Evolutionary conservation across 2,113 vertebrate species (phyloP).

Genomic region (Prinia subflava): DNA sequence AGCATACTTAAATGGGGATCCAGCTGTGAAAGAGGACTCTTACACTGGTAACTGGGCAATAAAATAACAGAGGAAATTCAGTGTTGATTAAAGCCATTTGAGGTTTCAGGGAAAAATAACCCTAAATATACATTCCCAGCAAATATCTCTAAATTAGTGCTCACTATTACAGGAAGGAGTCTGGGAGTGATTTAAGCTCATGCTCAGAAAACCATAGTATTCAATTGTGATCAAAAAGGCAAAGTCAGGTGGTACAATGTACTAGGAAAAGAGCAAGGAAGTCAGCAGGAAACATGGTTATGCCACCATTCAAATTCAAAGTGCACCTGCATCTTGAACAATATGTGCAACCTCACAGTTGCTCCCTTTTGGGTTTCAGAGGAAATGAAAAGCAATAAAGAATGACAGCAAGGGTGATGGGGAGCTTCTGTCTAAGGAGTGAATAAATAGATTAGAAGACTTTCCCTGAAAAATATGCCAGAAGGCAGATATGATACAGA

Average conservation of each 20-base stretch:
- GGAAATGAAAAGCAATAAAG: slow-evolving; percentile 16
- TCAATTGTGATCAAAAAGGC: not conserved
- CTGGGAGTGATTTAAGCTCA: not conserved
- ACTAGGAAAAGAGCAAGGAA: slow-evolving; percentile 15
- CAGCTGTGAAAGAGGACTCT: not conserved
- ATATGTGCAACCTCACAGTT: not conserved
- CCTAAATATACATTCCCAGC: not conserved
- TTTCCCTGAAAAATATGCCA: not conserved
- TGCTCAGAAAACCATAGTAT: not conserved
- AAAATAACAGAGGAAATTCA: slow-evolving; percentile 2
- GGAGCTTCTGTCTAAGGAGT: not conserved
- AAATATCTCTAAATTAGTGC: not conserved
- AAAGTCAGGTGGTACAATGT: not conserved
- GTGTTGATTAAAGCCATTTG: not conserved
- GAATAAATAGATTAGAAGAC: not conserved
- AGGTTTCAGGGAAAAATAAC: not conserved
- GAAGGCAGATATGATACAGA: not conserved
- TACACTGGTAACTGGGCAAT: not conserved
- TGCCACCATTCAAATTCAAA: not conserved
- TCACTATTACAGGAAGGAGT: slow-evolving; percentile 4
- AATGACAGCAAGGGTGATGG: not conserved
- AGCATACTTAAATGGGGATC: not conserved
- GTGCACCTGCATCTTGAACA: slow-evolving; percentile 43
- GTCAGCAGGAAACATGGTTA: not conserved
- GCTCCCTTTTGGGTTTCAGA: not conserved